phyloP scores from a whole-genome alignment of 2,888 invertebrate genomes.

The Clitarchus hookeri region DNA sequence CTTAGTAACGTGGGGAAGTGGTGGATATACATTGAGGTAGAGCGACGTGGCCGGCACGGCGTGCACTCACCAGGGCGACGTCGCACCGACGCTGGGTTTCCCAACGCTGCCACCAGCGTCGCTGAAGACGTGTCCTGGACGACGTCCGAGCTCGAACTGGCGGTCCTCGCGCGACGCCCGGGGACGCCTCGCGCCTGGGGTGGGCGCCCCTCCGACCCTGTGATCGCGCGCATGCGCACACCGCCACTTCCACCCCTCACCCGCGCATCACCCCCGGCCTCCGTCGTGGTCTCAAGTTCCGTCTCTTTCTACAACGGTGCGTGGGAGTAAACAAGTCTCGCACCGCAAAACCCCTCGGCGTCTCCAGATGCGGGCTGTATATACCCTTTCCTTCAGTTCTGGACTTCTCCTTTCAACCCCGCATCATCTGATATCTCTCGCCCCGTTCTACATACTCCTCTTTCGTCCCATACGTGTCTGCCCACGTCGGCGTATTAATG shows the following conservation, averaged over 20 bases:
- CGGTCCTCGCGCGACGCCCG: neutral
- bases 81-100: neutral
- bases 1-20: too few relatives aligned
- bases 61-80: neutral
- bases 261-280: neutral
- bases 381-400: neutral
- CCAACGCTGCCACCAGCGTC: neutral
- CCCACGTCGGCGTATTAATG: neutral
- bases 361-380: neutral
- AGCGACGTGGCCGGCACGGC: neutral
- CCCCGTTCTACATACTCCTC: neutral
- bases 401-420: neutral
- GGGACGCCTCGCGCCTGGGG: neutral
- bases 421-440: neutral
- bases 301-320: neutral
- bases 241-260: neutral
- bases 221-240: neutral
- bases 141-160: conserved; percentile 4
- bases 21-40: too few relatives aligned
- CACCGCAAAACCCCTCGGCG: neutral
- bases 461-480: neutral
- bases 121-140: neutral
- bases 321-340: neutral
- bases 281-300: too few relatives aligned
- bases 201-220: neutral